Evolutionary conservation across 2,797 vertebrate species (phyloP).

Genomic region (Antennarius maculatus): DNA sequence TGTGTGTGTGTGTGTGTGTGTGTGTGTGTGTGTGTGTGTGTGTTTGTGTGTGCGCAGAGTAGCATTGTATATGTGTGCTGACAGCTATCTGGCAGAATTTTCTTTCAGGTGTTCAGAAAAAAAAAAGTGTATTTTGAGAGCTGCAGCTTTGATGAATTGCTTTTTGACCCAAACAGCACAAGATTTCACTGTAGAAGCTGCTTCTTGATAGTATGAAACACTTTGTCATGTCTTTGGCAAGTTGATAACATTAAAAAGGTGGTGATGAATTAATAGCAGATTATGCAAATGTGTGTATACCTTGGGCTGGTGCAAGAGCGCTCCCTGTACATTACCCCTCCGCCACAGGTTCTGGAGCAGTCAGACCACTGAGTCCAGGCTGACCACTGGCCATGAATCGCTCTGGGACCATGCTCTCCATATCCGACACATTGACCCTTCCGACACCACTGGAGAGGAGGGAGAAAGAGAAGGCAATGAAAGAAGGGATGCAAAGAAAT

Average conservation of each 20-base stretch:
- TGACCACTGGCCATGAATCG: slow-evolving; percentile 94
- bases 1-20: no score
- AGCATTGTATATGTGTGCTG: slow-evolving; percentile 20
- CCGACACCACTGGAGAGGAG: slow-evolving; percentile 90
- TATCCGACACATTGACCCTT: slow-evolving; percentile 93
- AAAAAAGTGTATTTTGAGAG: slow-evolving; percentile 32
- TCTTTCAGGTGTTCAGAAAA: slow-evolving; percentile 66
- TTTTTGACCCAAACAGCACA: slow-evolving; percentile 46
- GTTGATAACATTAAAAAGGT: slow-evolving; percentile 31
- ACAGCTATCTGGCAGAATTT: slow-evolving; percentile 66
- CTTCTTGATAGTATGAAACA: slow-evolving; percentile 49
- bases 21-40: slow-evolving; percentile 9
- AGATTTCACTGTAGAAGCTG: slow-evolving; percentile 31
- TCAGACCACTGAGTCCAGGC: slow-evolving; percentile 92
- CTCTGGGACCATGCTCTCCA: slow-evolving; percentile 90
- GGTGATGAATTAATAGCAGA: slow-evolving; percentile 35
- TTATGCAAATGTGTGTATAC: slow-evolving; percentile 72
- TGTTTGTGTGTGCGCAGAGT: background rate
- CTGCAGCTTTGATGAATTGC: slow-evolving; percentile 36
- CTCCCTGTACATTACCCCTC: slow-evolving; percentile 89
- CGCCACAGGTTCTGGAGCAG: slow-evolving; percentile 93
- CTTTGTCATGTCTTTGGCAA: slow-evolving; percentile 48
- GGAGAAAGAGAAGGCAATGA: slow-evolving; percentile 15
- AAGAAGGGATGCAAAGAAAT: slow-evolving; percentile 19
- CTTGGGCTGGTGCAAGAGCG: slow-evolving; percentile 93